Evolutionary conservation across 2,113 vertebrate genomes (phyloP).

Genomic region (Tupaia tana): DNA sequence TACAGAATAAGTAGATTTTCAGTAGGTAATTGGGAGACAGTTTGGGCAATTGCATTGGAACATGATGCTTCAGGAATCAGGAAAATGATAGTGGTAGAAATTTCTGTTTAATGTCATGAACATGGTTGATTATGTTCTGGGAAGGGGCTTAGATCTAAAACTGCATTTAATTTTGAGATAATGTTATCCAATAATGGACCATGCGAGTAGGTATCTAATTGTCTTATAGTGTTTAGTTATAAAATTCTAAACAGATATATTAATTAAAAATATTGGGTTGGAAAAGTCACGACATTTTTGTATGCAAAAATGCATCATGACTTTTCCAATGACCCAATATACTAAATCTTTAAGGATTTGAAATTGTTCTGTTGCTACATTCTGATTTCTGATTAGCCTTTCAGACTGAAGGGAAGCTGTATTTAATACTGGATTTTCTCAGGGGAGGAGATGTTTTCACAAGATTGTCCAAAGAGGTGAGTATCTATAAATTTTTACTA

Average conservation of each 20-base stretch:
- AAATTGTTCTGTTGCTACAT: constrained; percentile 32
- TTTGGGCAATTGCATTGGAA: not conserved
- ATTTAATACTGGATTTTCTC: constrained; percentile 99
- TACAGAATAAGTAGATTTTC: not conserved
- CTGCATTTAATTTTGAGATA: constrained; percentile 57
- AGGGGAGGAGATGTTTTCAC: constrained; percentile 99
- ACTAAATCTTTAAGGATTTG: constrained; percentile 52
- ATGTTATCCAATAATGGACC: not conserved
- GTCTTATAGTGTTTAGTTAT: constrained; percentile 27
- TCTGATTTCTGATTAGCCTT: constrained; percentile 90
- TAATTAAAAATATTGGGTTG: not conserved
- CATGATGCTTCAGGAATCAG: not conserved
- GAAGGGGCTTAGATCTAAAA: not conserved
- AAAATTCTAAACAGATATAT: constrained; percentile 26
- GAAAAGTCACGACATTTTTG: too few species aligned
- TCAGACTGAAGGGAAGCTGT: constrained; percentile 99
- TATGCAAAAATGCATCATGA: too few species aligned
- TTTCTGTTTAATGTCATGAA: constrained; percentile 20
- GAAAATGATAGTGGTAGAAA: not conserved
- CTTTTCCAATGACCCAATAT: not conserved
- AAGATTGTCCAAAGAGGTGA: constrained; percentile 99
- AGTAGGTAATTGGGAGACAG: not conserved
- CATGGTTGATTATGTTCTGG: constrained; percentile 21
- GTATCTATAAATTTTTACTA: constrained; percentile 77
- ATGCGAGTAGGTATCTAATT: constrained; percentile 49